These are phyloP conservation scores for Hypselothyrea guttata DNA, from an alignment of 2,888 invertebrate genomes.

Conservation along the genomic window DNA sequence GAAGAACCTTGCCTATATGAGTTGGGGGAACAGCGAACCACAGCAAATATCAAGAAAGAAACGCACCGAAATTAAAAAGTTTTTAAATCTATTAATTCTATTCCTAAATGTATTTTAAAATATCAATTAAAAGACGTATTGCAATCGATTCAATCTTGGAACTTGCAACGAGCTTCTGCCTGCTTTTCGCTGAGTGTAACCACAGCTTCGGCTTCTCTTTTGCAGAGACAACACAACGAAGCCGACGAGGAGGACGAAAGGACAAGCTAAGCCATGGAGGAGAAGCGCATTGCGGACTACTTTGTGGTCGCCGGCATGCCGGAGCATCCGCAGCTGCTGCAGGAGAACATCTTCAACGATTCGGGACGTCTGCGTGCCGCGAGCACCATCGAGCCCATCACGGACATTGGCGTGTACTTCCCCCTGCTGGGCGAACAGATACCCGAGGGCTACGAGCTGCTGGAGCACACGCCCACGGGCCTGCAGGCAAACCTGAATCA, in stretches of 20 bases:
- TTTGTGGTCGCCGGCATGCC: conserved; percentile 98
- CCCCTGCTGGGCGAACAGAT: conserved; percentile 93
- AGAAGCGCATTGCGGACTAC: conserved; percentile 96
- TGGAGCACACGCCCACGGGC: conserved; percentile 91
- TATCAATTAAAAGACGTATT: too few relatives aligned
- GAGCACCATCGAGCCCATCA: conserved; percentile 94
- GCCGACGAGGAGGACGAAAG: conserved; percentile 8
- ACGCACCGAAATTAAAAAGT: too few relatives aligned
- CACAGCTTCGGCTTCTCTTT: conserved; percentile 16
- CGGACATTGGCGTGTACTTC: conserved; percentile 96
- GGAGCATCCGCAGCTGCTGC: conserved; percentile 89
- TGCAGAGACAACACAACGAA: conserved; percentile 23
- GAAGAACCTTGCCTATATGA: too few relatives aligned
- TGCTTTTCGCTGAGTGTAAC: conserved; percentile 36
- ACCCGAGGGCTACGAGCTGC: conserved; percentile 88
- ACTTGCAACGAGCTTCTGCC: neutral
- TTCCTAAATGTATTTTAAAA: too few relatives aligned
- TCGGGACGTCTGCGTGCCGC: conserved; percentile 91
- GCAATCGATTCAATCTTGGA: too few relatives aligned
- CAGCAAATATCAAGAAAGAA: too few relatives aligned
- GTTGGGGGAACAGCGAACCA: too few relatives aligned
- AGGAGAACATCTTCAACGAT: conserved; percentile 88
- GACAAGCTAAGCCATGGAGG: conserved; percentile 86
- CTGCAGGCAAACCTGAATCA: conserved; percentile 97
- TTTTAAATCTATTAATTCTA: too few relatives aligned